Evolutionary conservation across 2,797 vertebrate species (phyloP), one percentile per base, ranked within the genome.

Genomic region (Chloroceryle amazona): DNA sequence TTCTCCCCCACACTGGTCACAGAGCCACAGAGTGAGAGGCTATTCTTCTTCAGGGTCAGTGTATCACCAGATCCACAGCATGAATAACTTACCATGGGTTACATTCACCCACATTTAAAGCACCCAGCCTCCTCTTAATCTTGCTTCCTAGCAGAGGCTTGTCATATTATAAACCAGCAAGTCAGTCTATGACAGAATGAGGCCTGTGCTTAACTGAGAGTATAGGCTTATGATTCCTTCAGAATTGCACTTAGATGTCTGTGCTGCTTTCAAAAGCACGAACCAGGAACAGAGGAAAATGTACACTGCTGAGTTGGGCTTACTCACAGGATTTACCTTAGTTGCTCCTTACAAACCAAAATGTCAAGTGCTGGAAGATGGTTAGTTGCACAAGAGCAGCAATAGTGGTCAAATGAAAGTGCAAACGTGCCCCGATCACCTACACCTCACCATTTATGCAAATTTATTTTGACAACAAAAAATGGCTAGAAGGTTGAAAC

Each of bases 401-500:
- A 37, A 21, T 3, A 52, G 42, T 16, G 7, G 29, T 12, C 22
- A 46, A 72, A 33, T 5, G 19, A 60, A 46, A 4, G 21, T 5
- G 31, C 29, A 78, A 82, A 61, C 0, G 0, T 4, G 13, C 25
- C 42, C 35, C 21, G 20, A 4, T 31, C 42, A 61, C 51, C 46
- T 55, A 13, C 9, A 52, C 28, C 29, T 79, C 58, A 62, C 14
- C 42, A 47, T 18, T 84, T 54, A 51, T 13, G 25, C 54, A 68
- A 80, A 12, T 25, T 26, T 41, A 33, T 89, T 68, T 66, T 74
- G 33, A 55, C 10, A 58, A 65, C 20, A 49, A 61, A 91, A 71
- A n/a, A 67, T 17, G 26, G 4, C 25, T n/a, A 19, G 33, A 14
- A 70, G 12, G 16, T 65, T 39, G 63, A 61, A 72, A 54, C 7